phyloP scores from a whole-genome alignment of 2,888 invertebrate genomes.

The Bombylius major region DNA sequence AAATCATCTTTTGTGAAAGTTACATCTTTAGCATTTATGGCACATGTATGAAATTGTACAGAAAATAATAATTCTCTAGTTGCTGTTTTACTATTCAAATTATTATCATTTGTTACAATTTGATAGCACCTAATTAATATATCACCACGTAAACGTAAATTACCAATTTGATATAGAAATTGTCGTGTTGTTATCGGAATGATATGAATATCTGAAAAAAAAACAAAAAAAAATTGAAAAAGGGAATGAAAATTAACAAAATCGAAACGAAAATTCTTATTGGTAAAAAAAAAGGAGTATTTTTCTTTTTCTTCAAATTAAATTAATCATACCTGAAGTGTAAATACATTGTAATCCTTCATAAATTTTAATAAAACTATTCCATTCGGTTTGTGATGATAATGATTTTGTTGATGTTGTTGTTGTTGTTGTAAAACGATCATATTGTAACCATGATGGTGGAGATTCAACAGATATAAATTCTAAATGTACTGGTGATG shows the following conservation, averaged over 20 bases:
- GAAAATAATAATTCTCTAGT: slow-evolving; percentile 61
- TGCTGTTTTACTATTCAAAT: slow-evolving; percentile 18
- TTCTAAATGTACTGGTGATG: slow-evolving; percentile 72
- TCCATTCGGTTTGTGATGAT: slow-evolving; percentile 43
- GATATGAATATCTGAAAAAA: slow-evolving; percentile 20
- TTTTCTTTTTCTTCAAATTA: neutral
- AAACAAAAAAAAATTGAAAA: slow-evolving; percentile 2
- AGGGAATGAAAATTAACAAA: no score
- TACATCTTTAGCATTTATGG: slow-evolving; percentile 71
- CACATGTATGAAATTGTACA: slow-evolving; percentile 90
- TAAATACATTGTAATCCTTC: slow-evolving; percentile 83
- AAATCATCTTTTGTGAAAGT: slow-evolving; percentile 77
- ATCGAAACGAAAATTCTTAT: no score
- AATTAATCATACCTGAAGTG: slow-evolving; percentile 52
- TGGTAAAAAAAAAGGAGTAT: no score
- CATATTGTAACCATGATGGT: slow-evolving; percentile 54
- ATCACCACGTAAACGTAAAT: slow-evolving; percentile 58
- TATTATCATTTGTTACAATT: slow-evolving; percentile 35
- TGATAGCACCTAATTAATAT: slow-evolving; percentile 85
- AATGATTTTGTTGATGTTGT: neutral
- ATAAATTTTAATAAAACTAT: slow-evolving; percentile 74
- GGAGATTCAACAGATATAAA: slow-evolving; percentile 77
- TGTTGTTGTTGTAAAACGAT: slow-evolving; percentile 18
- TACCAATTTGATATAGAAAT: slow-evolving; percentile 53
- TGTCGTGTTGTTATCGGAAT: slow-evolving; percentile 36